A percentile compares a stretch with the other conserved stretches of the same genome.
phyloP scores from a whole-genome alignment of 2,888 invertebrate species.

The Ophion obscuratus region DNA sequence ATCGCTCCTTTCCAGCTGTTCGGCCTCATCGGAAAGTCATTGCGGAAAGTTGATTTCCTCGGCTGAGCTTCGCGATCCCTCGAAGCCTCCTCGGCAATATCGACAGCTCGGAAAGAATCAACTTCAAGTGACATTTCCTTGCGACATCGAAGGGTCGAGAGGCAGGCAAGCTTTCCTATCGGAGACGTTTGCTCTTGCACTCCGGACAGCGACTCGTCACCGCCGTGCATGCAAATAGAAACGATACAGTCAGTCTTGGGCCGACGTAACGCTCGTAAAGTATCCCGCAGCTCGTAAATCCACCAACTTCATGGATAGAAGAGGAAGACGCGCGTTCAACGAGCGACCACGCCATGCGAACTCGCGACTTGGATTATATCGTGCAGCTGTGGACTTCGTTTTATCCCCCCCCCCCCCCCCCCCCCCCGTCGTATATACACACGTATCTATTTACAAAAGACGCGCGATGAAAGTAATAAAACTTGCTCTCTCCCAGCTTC shows the following conservation, averaged over 20 bases:
- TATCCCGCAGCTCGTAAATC: slow-evolving; percentile 57
- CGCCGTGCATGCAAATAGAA: slow-evolving; percentile 72
- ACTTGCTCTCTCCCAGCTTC: slow-evolving; percentile 39
- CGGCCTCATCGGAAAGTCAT: neutral
- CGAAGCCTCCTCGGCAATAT: neutral
- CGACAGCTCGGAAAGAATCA: neutral
- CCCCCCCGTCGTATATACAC: neutral
- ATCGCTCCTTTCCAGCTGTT: neutral
- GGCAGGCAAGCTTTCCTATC: neutral
- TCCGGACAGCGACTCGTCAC: slow-evolving; percentile 59
- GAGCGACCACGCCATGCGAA: slow-evolving; percentile 43
- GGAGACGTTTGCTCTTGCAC: slow-evolving; percentile 14
- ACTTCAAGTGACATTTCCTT: neutral
- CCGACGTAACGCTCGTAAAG: slow-evolving; percentile 49
- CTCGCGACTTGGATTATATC: slow-evolving; percentile 27
- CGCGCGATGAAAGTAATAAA: slow-evolving; percentile 55
- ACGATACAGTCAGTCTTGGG: slow-evolving; percentile 65
- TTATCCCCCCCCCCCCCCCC: neutral
- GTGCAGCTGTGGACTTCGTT: slow-evolving; percentile 30
- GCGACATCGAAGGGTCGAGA: neutral
- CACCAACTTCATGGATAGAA: slow-evolving; percentile 61
- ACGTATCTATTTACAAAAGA: slow-evolving; percentile 49
- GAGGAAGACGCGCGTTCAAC: slow-evolving; percentile 40
- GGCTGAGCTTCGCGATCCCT: neutral
- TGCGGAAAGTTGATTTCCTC: neutral